These are phyloP conservation scores for Caenorhabditis afra DNA, from an alignment of 2,888 invertebrate genomes.

Conservation along the genomic window DNA sequence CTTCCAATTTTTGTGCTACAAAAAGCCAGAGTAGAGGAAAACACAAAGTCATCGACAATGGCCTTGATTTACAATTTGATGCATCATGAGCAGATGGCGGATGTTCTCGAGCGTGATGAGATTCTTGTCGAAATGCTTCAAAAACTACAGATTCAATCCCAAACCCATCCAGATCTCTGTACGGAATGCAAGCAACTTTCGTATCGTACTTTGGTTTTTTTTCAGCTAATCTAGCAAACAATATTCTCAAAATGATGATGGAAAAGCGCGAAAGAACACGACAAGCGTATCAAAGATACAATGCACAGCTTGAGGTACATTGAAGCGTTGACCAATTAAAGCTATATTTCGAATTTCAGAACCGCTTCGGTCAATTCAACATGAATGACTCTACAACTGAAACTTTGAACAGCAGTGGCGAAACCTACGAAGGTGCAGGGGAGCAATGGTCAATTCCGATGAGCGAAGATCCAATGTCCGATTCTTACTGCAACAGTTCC, in stretches of 20 bases:
- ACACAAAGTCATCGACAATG: slow-evolving; percentile 46
- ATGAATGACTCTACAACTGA: slow-evolving; percentile 26
- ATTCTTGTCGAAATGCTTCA: slow-evolving; percentile 38
- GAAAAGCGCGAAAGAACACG: slow-evolving; percentile 44
- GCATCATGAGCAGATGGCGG: slow-evolving; percentile 56
- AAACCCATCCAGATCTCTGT: slow-evolving; percentile 44
- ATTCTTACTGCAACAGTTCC: slow-evolving; percentile 39
- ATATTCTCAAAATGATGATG: slow-evolving; percentile 51
- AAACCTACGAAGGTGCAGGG: slow-evolving; percentile 42
- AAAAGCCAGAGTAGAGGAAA: slow-evolving; percentile 55
- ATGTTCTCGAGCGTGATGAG: slow-evolving; percentile 41
- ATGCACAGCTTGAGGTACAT: slow-evolving; percentile 13
- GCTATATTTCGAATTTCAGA: slow-evolving; percentile 6
- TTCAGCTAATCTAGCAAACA: slow-evolving; percentile 48
- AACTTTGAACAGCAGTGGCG: slow-evolving; percentile 4
- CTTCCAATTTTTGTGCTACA: slow-evolving; percentile 66
- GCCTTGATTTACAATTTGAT: slow-evolving; percentile 47
- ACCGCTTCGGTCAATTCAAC: slow-evolving; percentile 29
- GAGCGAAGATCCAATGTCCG: slow-evolving; percentile 37
- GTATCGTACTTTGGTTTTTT: not conserved
- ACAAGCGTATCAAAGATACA: slow-evolving; percentile 7
- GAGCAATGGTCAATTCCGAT: slow-evolving; percentile 54
- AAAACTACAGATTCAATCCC: slow-evolving; percentile 38
- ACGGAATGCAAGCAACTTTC: not conserved
- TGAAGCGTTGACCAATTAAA: not conserved